Percentiles rank a stretch among this genome's conserved stretches.
Conservation (phyloP, 2,113 vertebrate species). For the Sinocyclocheilus maitianheensis region DNA sequence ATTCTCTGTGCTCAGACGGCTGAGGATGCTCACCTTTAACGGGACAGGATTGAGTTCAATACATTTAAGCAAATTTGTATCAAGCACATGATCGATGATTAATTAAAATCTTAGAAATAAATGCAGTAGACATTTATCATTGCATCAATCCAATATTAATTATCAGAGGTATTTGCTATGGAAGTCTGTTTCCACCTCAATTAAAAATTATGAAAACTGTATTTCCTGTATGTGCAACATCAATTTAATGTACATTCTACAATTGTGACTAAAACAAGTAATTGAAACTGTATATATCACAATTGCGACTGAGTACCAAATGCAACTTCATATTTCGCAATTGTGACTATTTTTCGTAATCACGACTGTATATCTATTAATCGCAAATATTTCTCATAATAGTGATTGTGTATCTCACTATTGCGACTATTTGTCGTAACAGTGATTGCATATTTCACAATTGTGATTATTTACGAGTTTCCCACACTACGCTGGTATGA, state of each 20-base stretch:
- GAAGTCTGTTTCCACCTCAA: neutral
- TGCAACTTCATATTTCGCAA: too few species aligned
- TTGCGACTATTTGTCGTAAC: neutral
- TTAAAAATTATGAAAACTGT: neutral
- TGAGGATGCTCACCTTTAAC: constrained; percentile 92
- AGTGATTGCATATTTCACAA: neutral
- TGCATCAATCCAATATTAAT: neutral
- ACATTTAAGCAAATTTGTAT: neutral
- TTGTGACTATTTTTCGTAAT: too few species aligned
- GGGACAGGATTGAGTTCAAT: neutral
- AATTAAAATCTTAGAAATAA: neutral
- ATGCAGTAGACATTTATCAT: neutral
- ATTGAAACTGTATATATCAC: too few species aligned
- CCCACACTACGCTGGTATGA: too few species aligned
- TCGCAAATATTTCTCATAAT: fast-evolving
- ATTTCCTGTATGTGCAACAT: neutral
- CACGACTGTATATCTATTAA: too few species aligned
- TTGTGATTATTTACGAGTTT: too few species aligned
- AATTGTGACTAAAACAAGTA: too few species aligned
- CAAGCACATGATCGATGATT: neutral
- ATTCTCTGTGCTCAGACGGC: constrained; percentile 93
- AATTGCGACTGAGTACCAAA: too few species aligned
- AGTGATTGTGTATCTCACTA: neutral
- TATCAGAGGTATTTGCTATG: neutral
- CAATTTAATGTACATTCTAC: too few species aligned